These are phyloP conservation scores for Clinocottus analis DNA, from an alignment of 2,113 vertebrate genomes.

Conservation along the genomic window DNA sequence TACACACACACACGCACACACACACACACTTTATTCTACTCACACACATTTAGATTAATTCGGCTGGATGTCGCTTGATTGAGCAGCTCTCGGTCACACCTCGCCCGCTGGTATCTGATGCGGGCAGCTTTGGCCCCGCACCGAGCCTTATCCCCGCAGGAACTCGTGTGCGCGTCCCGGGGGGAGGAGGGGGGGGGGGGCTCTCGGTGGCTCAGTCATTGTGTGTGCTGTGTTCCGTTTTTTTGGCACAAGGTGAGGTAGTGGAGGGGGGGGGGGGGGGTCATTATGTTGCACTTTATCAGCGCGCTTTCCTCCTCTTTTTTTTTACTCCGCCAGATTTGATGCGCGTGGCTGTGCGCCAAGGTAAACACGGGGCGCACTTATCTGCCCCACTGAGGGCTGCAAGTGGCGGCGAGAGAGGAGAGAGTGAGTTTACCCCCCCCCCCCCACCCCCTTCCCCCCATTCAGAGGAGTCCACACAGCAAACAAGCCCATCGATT, in stretches of 20 bases:
- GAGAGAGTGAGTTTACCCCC: constrained; percentile 41
- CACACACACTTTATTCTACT: background rate
- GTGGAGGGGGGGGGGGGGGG: constrained; percentile 3
- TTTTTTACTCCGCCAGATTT: constrained; percentile 56
- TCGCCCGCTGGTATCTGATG: constrained; percentile 60
- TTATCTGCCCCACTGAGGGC: constrained; percentile 69
- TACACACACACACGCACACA: constrained; percentile 32
- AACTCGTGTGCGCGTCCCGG: constrained; percentile 8
- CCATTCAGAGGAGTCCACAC: constrained; percentile 49
- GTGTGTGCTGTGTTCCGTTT: constrained; percentile 19
- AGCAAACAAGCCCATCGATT: constrained; percentile 65
- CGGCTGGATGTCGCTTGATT: constrained; percentile 39
- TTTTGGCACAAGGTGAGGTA: background rate
- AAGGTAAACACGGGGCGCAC: constrained; percentile 70
- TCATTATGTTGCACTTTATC: constrained; percentile 68
- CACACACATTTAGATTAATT: constrained; percentile 30
- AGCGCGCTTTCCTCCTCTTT: constrained; percentile 51
- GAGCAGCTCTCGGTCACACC: constrained; percentile 56
- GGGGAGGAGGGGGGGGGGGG: no score
- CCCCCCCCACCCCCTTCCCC: no score
- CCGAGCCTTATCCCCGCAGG: constrained; percentile 38
- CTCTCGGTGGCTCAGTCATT: constrained; percentile 8
- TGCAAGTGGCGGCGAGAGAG: constrained; percentile 49
- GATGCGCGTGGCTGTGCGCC: constrained; percentile 72
- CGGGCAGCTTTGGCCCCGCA: constrained; percentile 59